These are phyloP conservation scores for Hephaestus fuliginosus DNA, from an alignment of 2,797 vertebrate genomes.

Conservation along the genomic window DNA sequence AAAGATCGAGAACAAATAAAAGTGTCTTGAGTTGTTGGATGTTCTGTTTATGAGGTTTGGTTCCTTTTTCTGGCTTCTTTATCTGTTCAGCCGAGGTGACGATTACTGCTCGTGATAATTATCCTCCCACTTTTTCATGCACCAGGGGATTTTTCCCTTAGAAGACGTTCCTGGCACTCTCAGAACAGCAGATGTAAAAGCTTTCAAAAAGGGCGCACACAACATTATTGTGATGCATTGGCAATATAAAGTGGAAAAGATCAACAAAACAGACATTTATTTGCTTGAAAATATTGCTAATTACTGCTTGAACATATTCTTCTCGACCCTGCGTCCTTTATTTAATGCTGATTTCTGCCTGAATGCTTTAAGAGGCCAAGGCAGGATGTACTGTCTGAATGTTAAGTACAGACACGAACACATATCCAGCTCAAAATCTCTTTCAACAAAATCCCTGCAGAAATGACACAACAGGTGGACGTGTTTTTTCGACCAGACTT, in stretches of 20 bases:
- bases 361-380: not conserved
- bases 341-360: constrained; percentile 1
- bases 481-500: not conserved
- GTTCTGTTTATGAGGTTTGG: not conserved
- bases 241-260: not conserved
- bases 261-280: not conserved
- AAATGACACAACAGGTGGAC: not conserved
- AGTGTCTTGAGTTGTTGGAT: not conserved
- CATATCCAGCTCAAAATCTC: not conserved
- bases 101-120: not conserved
- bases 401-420: constrained; percentile 3
- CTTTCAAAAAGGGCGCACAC: not conserved
- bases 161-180: not conserved
- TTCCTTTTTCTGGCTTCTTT: not conserved
- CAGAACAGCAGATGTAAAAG: not conserved
- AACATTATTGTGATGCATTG: not conserved
- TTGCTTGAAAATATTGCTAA: not conserved
- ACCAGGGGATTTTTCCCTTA: not conserved
- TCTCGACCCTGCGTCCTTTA: not conserved
- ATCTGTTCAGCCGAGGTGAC: not conserved
- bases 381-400: not conserved
- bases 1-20: not conserved
- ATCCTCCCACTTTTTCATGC: constrained; percentile 20
- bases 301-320: not conserved
- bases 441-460: constrained; percentile 1